Evolutionary conservation across 1,140 invertebrate genomes (phyloP).

Genomic region (Solenopsis fugax): DNA sequence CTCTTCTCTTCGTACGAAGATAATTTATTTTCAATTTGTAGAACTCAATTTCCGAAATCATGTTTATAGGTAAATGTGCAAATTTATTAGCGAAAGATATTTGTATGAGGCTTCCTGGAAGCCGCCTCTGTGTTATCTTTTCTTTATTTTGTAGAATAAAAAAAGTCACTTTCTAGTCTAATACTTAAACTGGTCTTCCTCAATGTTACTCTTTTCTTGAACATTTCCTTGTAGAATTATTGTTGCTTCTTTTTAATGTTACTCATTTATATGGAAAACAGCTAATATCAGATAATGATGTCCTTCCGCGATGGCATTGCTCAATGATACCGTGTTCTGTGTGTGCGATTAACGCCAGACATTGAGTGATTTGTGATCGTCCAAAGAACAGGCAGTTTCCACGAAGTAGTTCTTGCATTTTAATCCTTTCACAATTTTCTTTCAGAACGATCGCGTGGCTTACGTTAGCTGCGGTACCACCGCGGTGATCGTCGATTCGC

Average conservation of each 20-base stretch:
- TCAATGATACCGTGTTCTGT: constrained; percentile 42
- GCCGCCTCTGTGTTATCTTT: too few relatives aligned
- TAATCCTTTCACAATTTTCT: constrained; percentile 60
- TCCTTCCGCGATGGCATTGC: constrained; percentile 46
- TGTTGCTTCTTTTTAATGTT: constrained; percentile 11
- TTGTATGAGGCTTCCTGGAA: too few relatives aligned
- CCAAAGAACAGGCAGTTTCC: constrained; percentile 41
- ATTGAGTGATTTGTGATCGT: constrained; percentile 61
- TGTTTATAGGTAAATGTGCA: constrained; percentile 32
- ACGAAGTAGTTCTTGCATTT: constrained; percentile 55
- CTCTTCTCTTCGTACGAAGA: constrained; percentile 1
- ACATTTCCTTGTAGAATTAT: neutral
- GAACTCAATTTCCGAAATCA: neutral
- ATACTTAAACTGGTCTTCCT: constrained; percentile 3
- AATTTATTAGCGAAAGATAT: constrained; percentile 1
- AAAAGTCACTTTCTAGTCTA: neutral
- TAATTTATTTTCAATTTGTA: constrained; percentile 7
- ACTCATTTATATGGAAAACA: constrained; percentile 1
- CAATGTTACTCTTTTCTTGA: neutral
- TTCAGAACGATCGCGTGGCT: constrained; percentile 7
- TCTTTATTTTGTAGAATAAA: neutral
- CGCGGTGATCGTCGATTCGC: constrained; percentile 19
- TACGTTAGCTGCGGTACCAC: constrained; percentile 24
- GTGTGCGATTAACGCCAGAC: constrained; percentile 44
- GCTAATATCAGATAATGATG: constrained; percentile 45